Evolutionary conservation across 2,113 vertebrate species (phyloP).

Genomic region (Cololabis saira): DNA sequence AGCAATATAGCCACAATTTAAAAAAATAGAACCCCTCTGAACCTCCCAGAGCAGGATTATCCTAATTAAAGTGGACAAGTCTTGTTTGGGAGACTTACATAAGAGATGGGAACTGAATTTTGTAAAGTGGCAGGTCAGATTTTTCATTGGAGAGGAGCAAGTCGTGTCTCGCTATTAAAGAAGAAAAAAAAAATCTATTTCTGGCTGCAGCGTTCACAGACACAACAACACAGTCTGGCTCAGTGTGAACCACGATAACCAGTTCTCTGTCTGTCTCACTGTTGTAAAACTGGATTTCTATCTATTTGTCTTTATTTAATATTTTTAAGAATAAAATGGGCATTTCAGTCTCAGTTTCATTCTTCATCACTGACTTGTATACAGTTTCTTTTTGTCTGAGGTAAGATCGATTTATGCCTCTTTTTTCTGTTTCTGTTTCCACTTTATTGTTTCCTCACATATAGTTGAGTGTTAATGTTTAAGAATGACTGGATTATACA

Average conservation of each 20-base stretch:
- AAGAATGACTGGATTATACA: neutral
- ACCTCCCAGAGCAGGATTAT: slow-evolving; percentile 15
- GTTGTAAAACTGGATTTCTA: neutral
- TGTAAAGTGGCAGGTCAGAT: slow-evolving; percentile 23
- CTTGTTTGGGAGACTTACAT: slow-evolving; percentile 33
- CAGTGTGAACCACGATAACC: no score
- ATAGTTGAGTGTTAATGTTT: neutral
- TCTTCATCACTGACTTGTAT: neutral
- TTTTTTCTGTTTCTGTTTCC: no score
- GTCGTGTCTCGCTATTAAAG: slow-evolving; percentile 20
- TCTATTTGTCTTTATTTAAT: neutral
- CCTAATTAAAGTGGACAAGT: slow-evolving; percentile 43
- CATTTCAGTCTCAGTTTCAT: neutral
- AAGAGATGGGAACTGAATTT: slow-evolving; percentile 21
- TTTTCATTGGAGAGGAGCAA: slow-evolving; percentile 26
- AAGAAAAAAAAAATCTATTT: slow-evolving; percentile 29
- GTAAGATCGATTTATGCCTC: neutral
- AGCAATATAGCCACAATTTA: slow-evolving; percentile 26
- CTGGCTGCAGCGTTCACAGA: slow-evolving; percentile 19
- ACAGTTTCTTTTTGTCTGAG: neutral
- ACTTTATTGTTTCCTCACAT: neutral
- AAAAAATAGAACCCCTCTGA: slow-evolving; percentile 20
- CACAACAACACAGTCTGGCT: slow-evolving; percentile 45
- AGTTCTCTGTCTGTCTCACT: slow-evolving; percentile 1
- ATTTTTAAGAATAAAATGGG: neutral